These are phyloP conservation scores for Hylaeus anthracinus DNA, from an alignment of 1,140 invertebrate genomes.

Conservation along the genomic window DNA sequence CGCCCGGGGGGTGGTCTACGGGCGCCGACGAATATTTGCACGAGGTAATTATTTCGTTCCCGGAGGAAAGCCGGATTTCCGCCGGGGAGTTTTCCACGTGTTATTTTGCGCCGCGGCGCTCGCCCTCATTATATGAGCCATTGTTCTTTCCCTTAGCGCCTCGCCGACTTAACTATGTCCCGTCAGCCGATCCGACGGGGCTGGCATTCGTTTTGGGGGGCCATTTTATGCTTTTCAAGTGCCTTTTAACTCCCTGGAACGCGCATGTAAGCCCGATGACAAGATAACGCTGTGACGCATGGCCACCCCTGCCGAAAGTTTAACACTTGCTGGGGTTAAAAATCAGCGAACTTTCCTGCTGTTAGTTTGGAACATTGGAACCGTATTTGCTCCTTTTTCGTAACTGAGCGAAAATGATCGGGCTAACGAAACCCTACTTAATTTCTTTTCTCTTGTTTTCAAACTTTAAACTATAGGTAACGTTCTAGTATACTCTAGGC, in stretches of 20 bases:
- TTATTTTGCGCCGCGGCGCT: slow-evolving; percentile 64
- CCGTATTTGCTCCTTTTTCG: too few species aligned
- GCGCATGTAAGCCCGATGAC: slow-evolving; percentile 14
- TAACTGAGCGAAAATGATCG: too few species aligned
- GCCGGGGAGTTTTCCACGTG: slow-evolving; percentile 64
- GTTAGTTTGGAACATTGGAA: too few species aligned
- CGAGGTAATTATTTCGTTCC: slow-evolving; percentile 76
- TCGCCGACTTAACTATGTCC: slow-evolving; percentile 43
- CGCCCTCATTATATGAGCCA: slow-evolving; percentile 66
- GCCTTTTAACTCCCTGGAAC: not conserved
- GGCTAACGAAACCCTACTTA: too few species aligned
- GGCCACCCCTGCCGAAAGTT: not conserved
- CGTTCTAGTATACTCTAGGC: too few species aligned
- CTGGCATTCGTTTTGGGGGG: not conserved
- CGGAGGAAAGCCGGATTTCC: slow-evolving; percentile 65
- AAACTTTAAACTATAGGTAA: too few species aligned
- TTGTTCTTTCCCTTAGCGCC: slow-evolving; percentile 68
- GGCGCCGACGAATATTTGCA: slow-evolving; percentile 74
- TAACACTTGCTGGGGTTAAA: not conserved
- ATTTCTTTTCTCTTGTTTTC: too few species aligned
- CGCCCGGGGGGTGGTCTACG: slow-evolving; percentile 42
- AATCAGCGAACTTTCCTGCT: too few species aligned
- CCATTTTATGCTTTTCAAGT: slow-evolving; percentile 31
- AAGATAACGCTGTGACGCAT: slow-evolving; percentile 3
- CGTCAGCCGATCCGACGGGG: slow-evolving; percentile 27